Base-by-base conservation (phyloP, 2,797 vertebrate species). In the Chaetophractus vellerosus region DNA sequence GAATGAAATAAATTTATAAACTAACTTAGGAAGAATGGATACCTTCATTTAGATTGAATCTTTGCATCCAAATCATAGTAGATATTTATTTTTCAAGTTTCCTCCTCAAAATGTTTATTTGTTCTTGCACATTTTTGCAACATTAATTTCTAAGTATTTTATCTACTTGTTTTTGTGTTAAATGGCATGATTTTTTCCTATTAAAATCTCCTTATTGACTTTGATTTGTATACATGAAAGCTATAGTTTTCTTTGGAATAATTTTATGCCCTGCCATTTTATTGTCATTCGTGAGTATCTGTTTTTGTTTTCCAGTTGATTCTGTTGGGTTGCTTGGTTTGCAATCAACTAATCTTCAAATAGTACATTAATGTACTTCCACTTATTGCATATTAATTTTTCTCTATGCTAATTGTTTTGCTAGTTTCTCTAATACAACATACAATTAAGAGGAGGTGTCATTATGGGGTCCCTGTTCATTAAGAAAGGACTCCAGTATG, bases 191-290 rank as follows among this genome's bases (percentile, higher is more conserved):
- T 45, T 33, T 66, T 83, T 5, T 59, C 10, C 45, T 52, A 14
- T 7, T 19, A 10, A 26, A 15, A 48, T 5, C 3, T 23, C 4
- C 31, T 33, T 4, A 66, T 2, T 9, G 23, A 15, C 1, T 12
- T 48, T 33, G 31, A 50, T 63, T 41, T 7, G 7, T 31, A 12
- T 28, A 7, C 33, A 26, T 2, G 50, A 68, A 33, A 75, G 48
- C 21, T 19, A 0, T 18, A 26, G 41, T 28, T 48, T 76, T 59
- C 26, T 45, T 33, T 28, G 10, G 23, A 18, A 14, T 7, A 41
- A 45, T 14, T 55, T 55, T 55, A 3, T 55, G 3, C 5, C 52
- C 52, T 55, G 16, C 52, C 21, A 19, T 5, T 18, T 18, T 55
- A 19, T 19, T 7, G 19, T 28, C 48, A 21, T 66, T 59, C 66